Percentiles rank a stretch among this genome's conserved stretches.
phyloP scores from a whole-genome alignment of 2,113 vertebrate species.

The Cebus imitator region DNA sequence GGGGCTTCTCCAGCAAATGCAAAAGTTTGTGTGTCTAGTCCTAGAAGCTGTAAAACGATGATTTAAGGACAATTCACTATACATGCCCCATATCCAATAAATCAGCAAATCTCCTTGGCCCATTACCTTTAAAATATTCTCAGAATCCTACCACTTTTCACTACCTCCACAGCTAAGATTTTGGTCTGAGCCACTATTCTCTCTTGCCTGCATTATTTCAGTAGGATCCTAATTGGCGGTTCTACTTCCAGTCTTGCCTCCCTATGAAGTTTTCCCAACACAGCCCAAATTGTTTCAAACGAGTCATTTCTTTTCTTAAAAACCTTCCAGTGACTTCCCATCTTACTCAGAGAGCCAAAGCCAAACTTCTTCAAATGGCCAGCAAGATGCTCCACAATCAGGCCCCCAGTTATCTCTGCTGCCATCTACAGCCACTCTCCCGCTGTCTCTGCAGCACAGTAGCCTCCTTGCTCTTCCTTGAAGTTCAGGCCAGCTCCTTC shows the following conservation, averaged over 20 bases:
- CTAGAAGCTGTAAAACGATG: background rate
- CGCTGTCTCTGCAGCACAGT: background rate
- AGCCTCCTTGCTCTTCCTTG: background rate
- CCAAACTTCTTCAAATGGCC: background rate
- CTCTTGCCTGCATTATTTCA: background rate
- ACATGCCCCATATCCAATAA: background rate
- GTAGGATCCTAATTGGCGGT: background rate
- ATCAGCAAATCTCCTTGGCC: background rate
- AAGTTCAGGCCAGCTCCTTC: background rate
- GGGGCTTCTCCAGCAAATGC: background rate
- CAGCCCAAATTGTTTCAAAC: background rate
- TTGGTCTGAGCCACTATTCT: background rate
- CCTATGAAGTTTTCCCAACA: background rate
- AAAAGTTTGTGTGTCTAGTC: background rate
- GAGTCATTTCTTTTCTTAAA: background rate
- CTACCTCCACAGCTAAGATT: background rate
- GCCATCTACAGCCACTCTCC: no score
- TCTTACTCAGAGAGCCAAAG: background rate
- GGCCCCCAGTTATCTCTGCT: accelerated
- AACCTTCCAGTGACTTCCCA: background rate
- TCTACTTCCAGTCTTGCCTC: background rate
- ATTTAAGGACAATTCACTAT: background rate
- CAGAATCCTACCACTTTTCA: background rate
- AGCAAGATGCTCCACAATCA: background rate
- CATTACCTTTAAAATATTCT: background rate